These are phyloP conservation scores for Oncopeltus fasciatus DNA, from an alignment of 1,140 invertebrate genomes.

Conservation along the genomic window DNA sequence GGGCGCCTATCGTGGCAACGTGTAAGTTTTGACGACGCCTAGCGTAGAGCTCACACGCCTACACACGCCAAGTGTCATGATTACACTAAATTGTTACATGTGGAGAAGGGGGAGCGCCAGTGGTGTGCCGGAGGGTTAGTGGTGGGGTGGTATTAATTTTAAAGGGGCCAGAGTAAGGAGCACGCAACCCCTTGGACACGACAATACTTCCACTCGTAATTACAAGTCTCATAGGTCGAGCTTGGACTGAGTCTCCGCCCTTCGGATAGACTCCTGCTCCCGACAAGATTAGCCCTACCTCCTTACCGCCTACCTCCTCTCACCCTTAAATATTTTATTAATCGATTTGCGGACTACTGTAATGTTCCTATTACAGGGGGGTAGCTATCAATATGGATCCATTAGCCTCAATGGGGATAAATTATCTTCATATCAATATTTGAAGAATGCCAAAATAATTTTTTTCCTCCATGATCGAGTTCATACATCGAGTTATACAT, in stretches of 20 bases:
- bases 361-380: too few relatives aligned
- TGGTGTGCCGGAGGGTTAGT: background rate
- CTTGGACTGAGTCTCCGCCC: background rate
- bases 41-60: background rate
- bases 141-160: slow-evolving; percentile 7
- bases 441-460: too few relatives aligned
- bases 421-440: too few relatives aligned
- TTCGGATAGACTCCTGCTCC: too few relatives aligned
- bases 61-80: background rate
- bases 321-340: too few relatives aligned
- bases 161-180: background rate
- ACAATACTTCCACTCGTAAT: background rate
- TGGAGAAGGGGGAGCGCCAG: background rate
- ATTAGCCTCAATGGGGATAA: too few relatives aligned
- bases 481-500: too few relatives aligned
- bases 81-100: background rate
- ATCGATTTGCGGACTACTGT: too few relatives aligned
- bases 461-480: too few relatives aligned
- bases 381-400: too few relatives aligned
- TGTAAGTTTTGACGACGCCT: background rate
- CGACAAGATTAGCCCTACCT: too few relatives aligned
- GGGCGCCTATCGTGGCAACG: background rate
- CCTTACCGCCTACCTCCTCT: too few relatives aligned
- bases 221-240: background rate
- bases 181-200: background rate